Percentiles rank a stretch among this genome's conserved stretches.
Conservation (phyloP, 2,888 invertebrate genomes). For the Aporophyla lueneburgensis region DNA sequence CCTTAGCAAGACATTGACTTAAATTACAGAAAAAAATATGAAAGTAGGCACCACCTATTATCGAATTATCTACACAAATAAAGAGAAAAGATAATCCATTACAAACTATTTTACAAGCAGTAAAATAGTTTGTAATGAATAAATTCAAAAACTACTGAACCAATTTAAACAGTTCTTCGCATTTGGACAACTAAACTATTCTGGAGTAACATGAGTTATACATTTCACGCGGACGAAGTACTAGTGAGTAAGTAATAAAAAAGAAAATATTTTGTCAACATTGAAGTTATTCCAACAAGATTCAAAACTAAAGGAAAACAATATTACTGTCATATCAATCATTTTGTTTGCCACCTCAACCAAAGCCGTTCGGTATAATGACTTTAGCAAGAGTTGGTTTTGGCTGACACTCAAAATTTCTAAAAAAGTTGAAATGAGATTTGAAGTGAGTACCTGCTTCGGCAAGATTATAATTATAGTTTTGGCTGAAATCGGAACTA, state of each 20-base stretch:
- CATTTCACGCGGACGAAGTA: too few species aligned
- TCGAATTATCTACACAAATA: background rate
- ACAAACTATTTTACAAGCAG: too few species aligned
- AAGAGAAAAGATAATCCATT: too few species aligned
- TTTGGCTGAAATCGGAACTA: slow-evolving; percentile 12
- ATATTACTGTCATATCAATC: background rate
- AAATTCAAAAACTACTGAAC: too few species aligned
- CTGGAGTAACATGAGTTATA: too few species aligned
- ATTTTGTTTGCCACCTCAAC: background rate
- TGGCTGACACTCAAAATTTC: slow-evolving; percentile 13
- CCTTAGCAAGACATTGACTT: background rate
- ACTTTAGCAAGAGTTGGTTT: slow-evolving; percentile 3
- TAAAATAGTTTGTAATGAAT: too few species aligned
- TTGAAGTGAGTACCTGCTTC: background rate
- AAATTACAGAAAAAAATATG: background rate
- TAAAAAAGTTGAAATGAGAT: slow-evolving; percentile 2
- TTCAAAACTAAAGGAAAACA: background rate
- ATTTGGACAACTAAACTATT: too few species aligned
- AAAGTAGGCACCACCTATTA: background rate
- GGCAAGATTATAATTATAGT: background rate
- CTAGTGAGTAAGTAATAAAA: too few species aligned
- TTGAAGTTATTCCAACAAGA: background rate
- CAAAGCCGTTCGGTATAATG: background rate
- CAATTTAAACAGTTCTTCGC: too few species aligned
- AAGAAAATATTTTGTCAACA: too few species aligned